Evolutionary conservation across 2,888 invertebrate genomes (phyloP), one percentile per base, ranked within the genome.

Genomic region (Crepidodera aurea): DNA sequence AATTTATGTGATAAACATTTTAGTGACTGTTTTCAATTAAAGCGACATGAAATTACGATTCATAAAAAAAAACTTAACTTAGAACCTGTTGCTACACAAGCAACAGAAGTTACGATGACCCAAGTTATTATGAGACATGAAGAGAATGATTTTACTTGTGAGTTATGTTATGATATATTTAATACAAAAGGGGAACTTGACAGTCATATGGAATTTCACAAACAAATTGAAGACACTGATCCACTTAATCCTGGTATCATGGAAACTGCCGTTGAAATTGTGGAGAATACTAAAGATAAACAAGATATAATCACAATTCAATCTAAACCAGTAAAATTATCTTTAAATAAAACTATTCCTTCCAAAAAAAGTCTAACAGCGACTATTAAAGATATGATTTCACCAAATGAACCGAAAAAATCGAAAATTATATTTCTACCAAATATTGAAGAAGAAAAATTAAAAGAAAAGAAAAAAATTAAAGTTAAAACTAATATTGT

Each of bases 91-190:
- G 29, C 19, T 13, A 18, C 15, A 6, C 19, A 50, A 50, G 1
- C 62, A 42, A 54, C 54, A 19, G 57, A 57, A 18, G n/a, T 39
- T 48, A 27, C 39, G 8, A 44, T 27, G 2, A 48, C 39, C 2
- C 22, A 40, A 13, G 51, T 51, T 4, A 15, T 16, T 12, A 15
- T 50, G n/a, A 42, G 16, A 15, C 2, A 19, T 22, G 27, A 34
- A n/a, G 34, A 34, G 6, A 27, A 10, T n/a, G 66, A 64, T 16
- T 51, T 82, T 81, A 67, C 67, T 15, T 74, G 74, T 34, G 69
- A 72, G n/a, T 59, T 71, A 3, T 77, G 77, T 56, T 75, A 74
- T 18, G 74, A 75, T 39, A 67, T 69, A 32, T 76, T 75, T 57
- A 60, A 65, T 12, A 59, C 69, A 3, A 61, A 69, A 56, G 69